Base-by-base conservation (phyloP, 2,113 vertebrate genomes). In the Oreochromis aureus region DNA sequence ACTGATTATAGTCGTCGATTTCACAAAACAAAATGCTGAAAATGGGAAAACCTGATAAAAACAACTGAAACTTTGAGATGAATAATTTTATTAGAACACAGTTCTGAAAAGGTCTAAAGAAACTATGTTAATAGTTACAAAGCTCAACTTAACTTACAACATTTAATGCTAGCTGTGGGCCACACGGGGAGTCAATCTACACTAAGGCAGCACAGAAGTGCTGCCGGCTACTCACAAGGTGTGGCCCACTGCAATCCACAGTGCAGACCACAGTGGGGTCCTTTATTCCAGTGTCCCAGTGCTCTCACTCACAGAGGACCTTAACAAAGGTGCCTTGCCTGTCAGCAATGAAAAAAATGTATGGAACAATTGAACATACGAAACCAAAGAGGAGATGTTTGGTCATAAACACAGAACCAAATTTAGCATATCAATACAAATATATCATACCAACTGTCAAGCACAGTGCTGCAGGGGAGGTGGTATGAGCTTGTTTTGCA, bases 1-100 rank as follows among this genome's bases (percentile, higher is more conserved):
- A 5, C 18, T 63, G 0, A n/a, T n/a, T 36, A 63, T 36, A 66
- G 61, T 66, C 19, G 59, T n/a, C 0, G 0, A 63, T 63, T 63
- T 63, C 59, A 63, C 61, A 36, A 66, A 63, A 66, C 18, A 66
- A 66, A 1, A 66, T 36, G 18, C 61, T 66, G 61, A 39, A 66
- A 39, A 66, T 66, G 61, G 2, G 18, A 39, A 63, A 66, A 36
- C 32, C 18, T 66, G 61, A 39, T 66, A 39, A 66, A 66, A 66
- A 5, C 32, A 66, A 66, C 10, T 2, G 61, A 36, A 66, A 66
- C 61, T 7, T 39, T 39, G 3, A 39, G 36, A 39, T 39, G 9
- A 36, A 36, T 36, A 3, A 36, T 36, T 61, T 61, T 63, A 19
- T 63, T 19, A 63, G 59, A 63, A 63, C 5, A 34, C 30, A 19